Percentiles rank a stretch among this genome's conserved stretches.
These are phyloP conservation scores for Meloidogyne floridensis DNA, from an alignment of 1,140 invertebrate species.

Conservation along the genomic window DNA sequence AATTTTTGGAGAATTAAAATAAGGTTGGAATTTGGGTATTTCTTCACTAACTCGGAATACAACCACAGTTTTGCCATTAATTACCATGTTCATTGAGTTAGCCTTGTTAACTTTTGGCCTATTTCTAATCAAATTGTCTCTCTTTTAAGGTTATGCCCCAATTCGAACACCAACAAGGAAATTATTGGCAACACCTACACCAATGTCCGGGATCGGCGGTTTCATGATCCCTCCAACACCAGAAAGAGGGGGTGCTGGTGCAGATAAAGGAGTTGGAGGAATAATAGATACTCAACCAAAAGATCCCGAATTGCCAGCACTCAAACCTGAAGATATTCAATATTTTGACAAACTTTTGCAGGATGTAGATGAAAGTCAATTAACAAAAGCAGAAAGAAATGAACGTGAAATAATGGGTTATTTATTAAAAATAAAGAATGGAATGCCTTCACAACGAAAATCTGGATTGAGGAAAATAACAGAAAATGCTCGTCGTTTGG, in stretches of 20 bases:
- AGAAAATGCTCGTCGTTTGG: slow-evolving; percentile 95
- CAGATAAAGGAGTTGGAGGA: slow-evolving; percentile 67
- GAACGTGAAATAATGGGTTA: slow-evolving; percentile 99
- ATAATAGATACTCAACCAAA: slow-evolving; percentile 96
- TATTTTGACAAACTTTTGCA: slow-evolving; percentile 97
- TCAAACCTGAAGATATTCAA: slow-evolving; percentile 99
- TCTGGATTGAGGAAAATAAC: slow-evolving; percentile 88
- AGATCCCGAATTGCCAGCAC: slow-evolving; percentile 87
- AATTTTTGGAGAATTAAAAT: no score
- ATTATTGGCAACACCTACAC: slow-evolving; percentile 94
- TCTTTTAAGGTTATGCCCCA: slow-evolving; percentile 80
- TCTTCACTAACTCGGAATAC: no score
- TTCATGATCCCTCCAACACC: slow-evolving; percentile 86
- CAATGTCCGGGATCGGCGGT: slow-evolving; percentile 84
- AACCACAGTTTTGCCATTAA: no score
- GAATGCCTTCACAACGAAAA: slow-evolving; percentile 98
- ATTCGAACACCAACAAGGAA: slow-evolving; percentile 95
- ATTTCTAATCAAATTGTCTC: no score
- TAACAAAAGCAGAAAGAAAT: slow-evolving; percentile 94
- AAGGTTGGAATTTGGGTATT: no score
- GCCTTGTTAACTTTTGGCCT: no score
- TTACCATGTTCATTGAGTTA: no score
- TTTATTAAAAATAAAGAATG: slow-evolving; percentile 97
- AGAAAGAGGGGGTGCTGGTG: slow-evolving; percentile 62
- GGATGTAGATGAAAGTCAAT: slow-evolving; percentile 93